Conservation (phyloP, 2,797 vertebrate species). For the Borostomias antarcticus region DNA sequence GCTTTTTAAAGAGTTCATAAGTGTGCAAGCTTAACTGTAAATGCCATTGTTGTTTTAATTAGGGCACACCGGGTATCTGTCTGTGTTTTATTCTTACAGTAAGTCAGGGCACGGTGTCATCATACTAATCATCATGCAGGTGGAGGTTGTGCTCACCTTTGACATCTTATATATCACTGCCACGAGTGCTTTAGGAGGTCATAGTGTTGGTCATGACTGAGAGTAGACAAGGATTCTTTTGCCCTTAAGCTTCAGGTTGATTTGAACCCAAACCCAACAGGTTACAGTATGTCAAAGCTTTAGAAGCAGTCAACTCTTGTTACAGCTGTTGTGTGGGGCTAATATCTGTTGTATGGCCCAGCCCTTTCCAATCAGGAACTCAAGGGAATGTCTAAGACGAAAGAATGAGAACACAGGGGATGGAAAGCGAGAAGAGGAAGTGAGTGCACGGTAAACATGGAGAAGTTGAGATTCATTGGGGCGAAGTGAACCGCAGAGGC, state of each 20-base stretch:
- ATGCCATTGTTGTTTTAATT: neutral
- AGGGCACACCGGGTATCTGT: neutral
- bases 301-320: slow-evolving; percentile 41
- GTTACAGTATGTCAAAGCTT: slow-evolving; percentile 21
- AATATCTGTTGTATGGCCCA: slow-evolving; percentile 49
- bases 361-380: slow-evolving; percentile 53
- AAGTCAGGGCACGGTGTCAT: neutral
- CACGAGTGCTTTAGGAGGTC: neutral
- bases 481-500: neutral
- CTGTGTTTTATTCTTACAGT: neutral
- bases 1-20: neutral
- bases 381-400: slow-evolving; percentile 14
- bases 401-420: neutral
- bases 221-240: too few species aligned
- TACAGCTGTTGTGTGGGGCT: slow-evolving; percentile 49
- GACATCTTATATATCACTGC: neutral
- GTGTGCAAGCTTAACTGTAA: neutral
- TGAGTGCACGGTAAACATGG: neutral
- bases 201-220: neutral
- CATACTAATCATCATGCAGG: neutral
- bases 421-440: neutral
- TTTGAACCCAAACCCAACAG: neutral
- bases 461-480: neutral
- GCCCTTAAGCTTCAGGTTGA: too few species aligned
- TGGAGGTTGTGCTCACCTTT: neutral